These are phyloP conservation scores for Drosophila greeni DNA, from an alignment of 2,888 invertebrate genomes.

Conservation along the genomic window DNA sequence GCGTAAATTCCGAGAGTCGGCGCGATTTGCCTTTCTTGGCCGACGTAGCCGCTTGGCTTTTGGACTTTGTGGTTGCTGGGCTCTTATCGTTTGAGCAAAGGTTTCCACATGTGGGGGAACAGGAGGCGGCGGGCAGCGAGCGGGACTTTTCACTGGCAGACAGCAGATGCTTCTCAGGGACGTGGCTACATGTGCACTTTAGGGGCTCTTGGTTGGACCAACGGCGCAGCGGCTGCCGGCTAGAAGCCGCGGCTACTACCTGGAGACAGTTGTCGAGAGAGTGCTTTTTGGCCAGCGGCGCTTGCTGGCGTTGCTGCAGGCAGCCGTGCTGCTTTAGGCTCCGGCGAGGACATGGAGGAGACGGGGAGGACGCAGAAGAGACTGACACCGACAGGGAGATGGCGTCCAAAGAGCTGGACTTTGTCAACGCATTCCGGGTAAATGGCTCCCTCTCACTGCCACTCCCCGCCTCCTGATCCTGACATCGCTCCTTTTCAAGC, in stretches of 20 bases:
- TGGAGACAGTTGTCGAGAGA: conserved; percentile 23
- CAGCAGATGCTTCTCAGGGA: conserved; percentile 35
- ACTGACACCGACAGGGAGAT: conserved; percentile 74
- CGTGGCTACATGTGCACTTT: conserved; percentile 63
- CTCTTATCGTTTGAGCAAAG: conserved; percentile 41
- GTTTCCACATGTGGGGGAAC: conserved; percentile 54
- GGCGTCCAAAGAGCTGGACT: conserved; percentile 78
- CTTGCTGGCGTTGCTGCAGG: conserved; percentile 48
- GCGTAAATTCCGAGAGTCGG: conserved; percentile 79
- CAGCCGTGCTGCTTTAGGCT: conserved; percentile 73
- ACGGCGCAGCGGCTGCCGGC: conserved; percentile 63
- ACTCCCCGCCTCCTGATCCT: conserved; percentile 13
- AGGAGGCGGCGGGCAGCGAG: conserved; percentile 52
- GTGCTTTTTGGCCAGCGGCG: conserved; percentile 56
- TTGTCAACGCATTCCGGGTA: conserved; percentile 62
- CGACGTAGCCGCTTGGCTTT: conserved; percentile 34
- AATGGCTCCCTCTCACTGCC: conserved; percentile 46
- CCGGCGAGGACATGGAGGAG: conserved; percentile 69
- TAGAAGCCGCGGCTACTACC: conserved; percentile 47
- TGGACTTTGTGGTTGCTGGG: conserved; percentile 39
- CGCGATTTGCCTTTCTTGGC: conserved; percentile 78
- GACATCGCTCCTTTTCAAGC: conserved; percentile 14
- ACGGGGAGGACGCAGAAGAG: conserved; percentile 76
- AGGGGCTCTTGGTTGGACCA: conserved; percentile 74
- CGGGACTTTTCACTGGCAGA: conserved; percentile 63